Base-by-base conservation (phyloP, 2,113 vertebrate species). In the Cephalopterus ornatus region DNA sequence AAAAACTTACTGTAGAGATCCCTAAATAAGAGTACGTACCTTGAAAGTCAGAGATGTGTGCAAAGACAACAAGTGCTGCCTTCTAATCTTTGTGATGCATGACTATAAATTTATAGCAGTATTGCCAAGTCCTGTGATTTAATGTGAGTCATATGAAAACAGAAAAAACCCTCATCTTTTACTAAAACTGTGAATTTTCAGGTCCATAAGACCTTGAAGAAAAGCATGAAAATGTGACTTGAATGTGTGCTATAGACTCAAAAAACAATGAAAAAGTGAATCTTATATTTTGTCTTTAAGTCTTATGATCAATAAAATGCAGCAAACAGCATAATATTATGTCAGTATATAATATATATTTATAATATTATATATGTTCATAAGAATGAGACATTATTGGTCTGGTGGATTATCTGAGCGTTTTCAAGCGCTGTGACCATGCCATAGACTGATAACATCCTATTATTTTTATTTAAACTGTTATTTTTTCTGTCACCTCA, bases 131-230 rank as follows among this genome's bases (percentile, higher is more conserved):
- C 55, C 27, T 78, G 22, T 88, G 79, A 83, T 93, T 96, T 88
- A 83, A 68, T 22, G 30, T 72, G 44, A 85, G 24, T 78, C 42
- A 44, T 44, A 59, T 16, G 32, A 72, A 96, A 74, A 12, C 6
- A 37, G 33, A 50, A 65, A 49, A 74, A 35, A 35, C 16, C 0
- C 39, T 22, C 18, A 56, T 63, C 19, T 81, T 84, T 91, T 86
- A 86, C 84, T 88, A 86, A 93, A 91, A 68, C 70, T 33, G 21
- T 72, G 88, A 94, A 89, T 93, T 94, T 90, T 80, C 41, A 75
- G 12, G 35, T 73, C 20, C 4, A 7, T 44, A 77, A 90, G 22
- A 66, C 33, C 66, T 70, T 59, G 50, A 90, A 86, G 56, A 59
- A 92, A 90, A 90, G 20, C 44, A 84, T 28, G 32, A 72, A 84